Conservation (phyloP, 2,888 invertebrate species). For the Dicyrtoma fusca region DNA sequence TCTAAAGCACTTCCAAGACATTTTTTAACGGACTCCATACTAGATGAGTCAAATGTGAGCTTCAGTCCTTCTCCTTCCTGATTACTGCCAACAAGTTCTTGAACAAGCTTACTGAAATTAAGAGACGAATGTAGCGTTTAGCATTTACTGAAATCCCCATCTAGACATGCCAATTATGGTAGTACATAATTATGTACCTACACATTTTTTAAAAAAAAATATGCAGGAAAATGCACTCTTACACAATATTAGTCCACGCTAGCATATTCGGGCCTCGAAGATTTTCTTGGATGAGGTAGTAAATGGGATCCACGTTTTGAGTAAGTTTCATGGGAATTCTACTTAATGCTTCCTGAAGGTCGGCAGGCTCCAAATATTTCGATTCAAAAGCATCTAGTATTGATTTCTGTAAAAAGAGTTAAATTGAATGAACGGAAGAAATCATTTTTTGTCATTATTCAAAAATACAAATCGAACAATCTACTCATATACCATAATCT, state of each 20-base stretch:
- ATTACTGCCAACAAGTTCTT: conserved; percentile 21
- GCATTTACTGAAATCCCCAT: not conserved
- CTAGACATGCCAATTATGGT: too few relatives aligned
- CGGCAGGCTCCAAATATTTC: conserved; percentile 2
- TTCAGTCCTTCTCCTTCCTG: not conserved
- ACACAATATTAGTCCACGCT: conserved; percentile 35
- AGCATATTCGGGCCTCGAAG: conserved; percentile 19
- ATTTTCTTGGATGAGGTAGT: conserved; percentile 29
- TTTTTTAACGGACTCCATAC: conserved; percentile 9
- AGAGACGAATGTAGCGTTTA: not conserved
- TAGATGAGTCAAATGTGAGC: conserved; percentile 3
- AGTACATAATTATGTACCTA: too few relatives aligned
- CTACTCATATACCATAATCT: too few relatives aligned
- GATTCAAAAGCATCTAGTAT: conserved; percentile 2
- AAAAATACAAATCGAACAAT: too few relatives aligned
- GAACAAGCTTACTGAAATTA: conserved; percentile 11
- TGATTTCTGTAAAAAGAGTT: too few relatives aligned
- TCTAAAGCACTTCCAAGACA: conserved; percentile 14
- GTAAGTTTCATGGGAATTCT: conserved; percentile 21
- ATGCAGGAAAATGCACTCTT: not conserved
- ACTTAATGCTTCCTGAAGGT: not conserved
- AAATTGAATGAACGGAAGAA: not conserved
- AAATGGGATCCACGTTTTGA: conserved; percentile 25
- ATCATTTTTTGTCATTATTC: too few relatives aligned
- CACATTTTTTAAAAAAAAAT: too few relatives aligned